Evolutionary conservation across 2,113 vertebrate genomes (phyloP).

Genomic region (Coptodon rendalli): DNA sequence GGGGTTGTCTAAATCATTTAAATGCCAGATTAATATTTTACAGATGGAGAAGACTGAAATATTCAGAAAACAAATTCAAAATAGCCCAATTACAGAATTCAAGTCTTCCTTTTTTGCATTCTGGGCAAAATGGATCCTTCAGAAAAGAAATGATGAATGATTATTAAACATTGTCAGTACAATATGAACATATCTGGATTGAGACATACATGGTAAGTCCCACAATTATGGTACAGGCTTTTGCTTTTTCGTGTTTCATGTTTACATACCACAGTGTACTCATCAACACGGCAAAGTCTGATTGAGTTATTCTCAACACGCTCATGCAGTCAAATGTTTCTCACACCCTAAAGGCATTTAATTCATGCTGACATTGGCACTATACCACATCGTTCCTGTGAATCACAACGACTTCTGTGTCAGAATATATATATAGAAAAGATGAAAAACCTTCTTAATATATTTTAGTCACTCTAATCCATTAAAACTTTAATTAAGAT

Average conservation of each 20-base stretch:
- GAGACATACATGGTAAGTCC: background rate
- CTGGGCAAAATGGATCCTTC: background rate
- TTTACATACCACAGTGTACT: background rate
- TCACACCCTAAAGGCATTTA: slow-evolving; percentile 21
- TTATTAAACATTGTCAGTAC: background rate
- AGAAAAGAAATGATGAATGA: background rate
- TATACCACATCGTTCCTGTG: slow-evolving; percentile 1
- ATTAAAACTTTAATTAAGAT: slow-evolving; percentile 32
- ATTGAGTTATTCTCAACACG: slow-evolving; percentile 26
- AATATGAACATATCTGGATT: background rate
- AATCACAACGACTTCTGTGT: slow-evolving; percentile 33
- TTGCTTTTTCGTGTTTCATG: background rate
- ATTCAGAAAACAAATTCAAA: background rate
- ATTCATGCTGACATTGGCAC: slow-evolving; percentile 47
- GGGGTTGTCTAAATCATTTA: slow-evolving; percentile 7
- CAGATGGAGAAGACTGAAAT: background rate
- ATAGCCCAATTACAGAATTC: background rate
- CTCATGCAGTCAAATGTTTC: slow-evolving; percentile 12
- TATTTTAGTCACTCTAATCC: slow-evolving; percentile 15
- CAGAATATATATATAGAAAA: slow-evolving; percentile 26
- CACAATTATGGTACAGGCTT: background rate
- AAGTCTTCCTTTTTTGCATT: background rate
- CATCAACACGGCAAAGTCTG: slow-evolving; percentile 24
- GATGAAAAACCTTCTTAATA: slow-evolving; percentile 14
- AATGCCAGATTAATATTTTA: slow-evolving; percentile 21